Percentiles rank a stretch among this genome's conserved stretches.
Conservation (phyloP, 2,113 vertebrate species). For the Ramphastos sulfuratus region DNA sequence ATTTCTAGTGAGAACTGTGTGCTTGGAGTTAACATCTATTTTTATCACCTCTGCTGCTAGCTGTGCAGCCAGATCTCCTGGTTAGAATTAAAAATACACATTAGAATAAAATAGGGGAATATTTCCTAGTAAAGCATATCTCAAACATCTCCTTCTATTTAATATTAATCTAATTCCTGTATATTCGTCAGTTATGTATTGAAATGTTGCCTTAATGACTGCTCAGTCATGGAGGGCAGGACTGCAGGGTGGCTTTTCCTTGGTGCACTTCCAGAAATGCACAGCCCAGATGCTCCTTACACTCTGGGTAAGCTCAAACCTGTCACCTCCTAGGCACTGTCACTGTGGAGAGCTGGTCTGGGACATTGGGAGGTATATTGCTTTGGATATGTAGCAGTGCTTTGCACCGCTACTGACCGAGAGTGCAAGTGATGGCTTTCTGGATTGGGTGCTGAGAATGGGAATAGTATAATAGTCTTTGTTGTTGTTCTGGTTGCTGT, state of each 20-base stretch:
- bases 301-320: background rate
- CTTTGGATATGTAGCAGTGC: background rate
- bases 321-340: background rate
- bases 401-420: background rate
- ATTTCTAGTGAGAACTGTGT: background rate
- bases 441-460: background rate
- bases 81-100: background rate
- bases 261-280: background rate
- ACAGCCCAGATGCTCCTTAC: background rate
- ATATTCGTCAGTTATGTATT: background rate
- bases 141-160: background rate
- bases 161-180: background rate
- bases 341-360: background rate
- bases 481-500: background rate
- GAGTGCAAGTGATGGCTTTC: background rate
- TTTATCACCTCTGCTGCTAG: background rate
- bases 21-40: background rate
- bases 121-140: background rate
- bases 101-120: background rate
- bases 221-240: background rate
- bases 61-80: background rate
- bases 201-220: background rate
- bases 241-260: background rate
- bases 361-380: background rate
- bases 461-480: background rate